A percentile compares a stretch with the other conserved stretches of the same genome.
phyloP scores from a whole-genome alignment of 2,888 invertebrate species.

The Drosophila prolongata region DNA sequence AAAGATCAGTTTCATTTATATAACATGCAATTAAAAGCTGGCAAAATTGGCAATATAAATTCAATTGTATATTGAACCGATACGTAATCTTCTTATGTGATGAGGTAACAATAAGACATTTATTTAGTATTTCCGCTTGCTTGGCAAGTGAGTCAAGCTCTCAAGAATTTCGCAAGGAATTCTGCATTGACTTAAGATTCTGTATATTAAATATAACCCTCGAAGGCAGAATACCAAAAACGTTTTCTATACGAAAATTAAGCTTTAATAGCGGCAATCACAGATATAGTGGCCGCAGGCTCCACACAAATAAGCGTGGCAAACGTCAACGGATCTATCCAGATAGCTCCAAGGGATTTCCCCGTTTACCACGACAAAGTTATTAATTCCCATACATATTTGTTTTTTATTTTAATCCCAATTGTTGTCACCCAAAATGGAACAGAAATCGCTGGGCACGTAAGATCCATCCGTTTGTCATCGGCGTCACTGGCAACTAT shows the following conservation, averaged over 20 bases:
- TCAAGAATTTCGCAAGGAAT: slow-evolving; percentile 35
- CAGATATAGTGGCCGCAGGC: slow-evolving; percentile 10
- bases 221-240: slow-evolving; percentile 32
- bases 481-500: slow-evolving; percentile 49
- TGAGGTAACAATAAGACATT: slow-evolving; percentile 24
- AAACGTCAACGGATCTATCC: slow-evolving; percentile 43
- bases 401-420: slow-evolving; percentile 26
- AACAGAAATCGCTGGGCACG: slow-evolving; percentile 32
- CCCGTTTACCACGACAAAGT: slow-evolving; percentile 32
- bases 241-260: slow-evolving; percentile 40
- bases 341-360: slow-evolving; percentile 38
- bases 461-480: slow-evolving; percentile 21
- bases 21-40: slow-evolving; percentile 27
- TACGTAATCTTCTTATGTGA: slow-evolving; percentile 28
- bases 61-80: slow-evolving; percentile 15
- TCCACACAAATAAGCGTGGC: slow-evolving; percentile 43
- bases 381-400: slow-evolving; percentile 14
- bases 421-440: slow-evolving; percentile 48
- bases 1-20: slow-evolving; percentile 36
- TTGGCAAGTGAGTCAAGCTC: slow-evolving; percentile 24
- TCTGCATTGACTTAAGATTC: slow-evolving; percentile 24
- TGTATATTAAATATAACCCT: slow-evolving; percentile 6
- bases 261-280: slow-evolving; percentile 50
- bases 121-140: slow-evolving; percentile 39
- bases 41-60: slow-evolving; percentile 6